Conservation (phyloP, 1,140 invertebrate genomes). For the Triops cancriformis region DNA sequence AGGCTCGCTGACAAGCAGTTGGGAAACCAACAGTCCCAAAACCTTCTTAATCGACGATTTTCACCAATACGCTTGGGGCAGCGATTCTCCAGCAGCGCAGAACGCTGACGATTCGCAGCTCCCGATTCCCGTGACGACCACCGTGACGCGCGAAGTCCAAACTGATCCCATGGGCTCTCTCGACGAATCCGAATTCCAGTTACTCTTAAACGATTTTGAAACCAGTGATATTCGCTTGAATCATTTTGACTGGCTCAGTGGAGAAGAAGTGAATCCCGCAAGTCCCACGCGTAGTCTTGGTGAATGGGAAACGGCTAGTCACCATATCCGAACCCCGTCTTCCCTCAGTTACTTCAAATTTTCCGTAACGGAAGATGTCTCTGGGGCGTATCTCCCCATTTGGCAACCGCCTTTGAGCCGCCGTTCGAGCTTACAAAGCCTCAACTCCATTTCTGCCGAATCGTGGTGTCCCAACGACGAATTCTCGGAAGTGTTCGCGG, state of each 20-base stretch:
- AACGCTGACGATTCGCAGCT: background rate
- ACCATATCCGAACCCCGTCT: constrained; percentile 23
- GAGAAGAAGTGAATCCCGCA: background rate
- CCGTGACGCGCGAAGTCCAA: constrained; percentile 22
- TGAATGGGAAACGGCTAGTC: constrained; percentile 27
- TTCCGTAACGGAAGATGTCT: background rate
- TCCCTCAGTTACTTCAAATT: background rate
- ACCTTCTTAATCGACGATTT: background rate
- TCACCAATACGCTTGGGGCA: background rate
- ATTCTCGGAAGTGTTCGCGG: background rate
- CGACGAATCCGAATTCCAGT: background rate
- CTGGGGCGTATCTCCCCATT: constrained; percentile 19
- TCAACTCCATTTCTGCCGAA: constrained; percentile 11
- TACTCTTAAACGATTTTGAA: background rate
- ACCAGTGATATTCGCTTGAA: background rate
- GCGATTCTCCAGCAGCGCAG: background rate
- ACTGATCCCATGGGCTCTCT: constrained; percentile 19
- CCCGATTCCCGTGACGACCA: background rate
- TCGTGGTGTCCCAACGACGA: background rate
- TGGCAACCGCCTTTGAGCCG: constrained; percentile 23
- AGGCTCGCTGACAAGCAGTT: background rate
- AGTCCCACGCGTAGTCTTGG: constrained; percentile 27
- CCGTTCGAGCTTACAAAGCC: constrained; percentile 23
- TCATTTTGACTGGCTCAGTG: background rate
- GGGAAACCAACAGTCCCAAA: background rate